A percentile compares a stretch with the other conserved stretches of the same genome.
These are phyloP conservation scores for Epizoanthus ramosus DNA, from an alignment of 92 coral and sea anemone species.

Conservation along the genomic window DNA sequence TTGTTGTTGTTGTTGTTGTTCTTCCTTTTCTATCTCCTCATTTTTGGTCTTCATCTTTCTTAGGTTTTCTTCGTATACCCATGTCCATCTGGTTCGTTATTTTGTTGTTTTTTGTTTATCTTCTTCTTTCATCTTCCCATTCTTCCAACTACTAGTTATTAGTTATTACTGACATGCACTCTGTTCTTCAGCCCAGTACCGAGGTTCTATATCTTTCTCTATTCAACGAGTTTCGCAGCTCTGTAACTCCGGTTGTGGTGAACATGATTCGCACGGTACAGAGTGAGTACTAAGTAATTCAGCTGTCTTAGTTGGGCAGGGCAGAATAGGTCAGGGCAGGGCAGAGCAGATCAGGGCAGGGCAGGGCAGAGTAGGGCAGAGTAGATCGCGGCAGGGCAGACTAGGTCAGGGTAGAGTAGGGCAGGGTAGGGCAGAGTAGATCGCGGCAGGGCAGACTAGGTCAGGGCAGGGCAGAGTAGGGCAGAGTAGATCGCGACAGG, in stretches of 20 bases:
- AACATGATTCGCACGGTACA: slow-evolving; percentile 80
- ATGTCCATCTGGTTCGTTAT: no score
- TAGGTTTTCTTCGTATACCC: background rate
- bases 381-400: no score
- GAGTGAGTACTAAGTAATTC: slow-evolving; percentile 49
- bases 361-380: no score
- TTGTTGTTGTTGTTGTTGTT: background rate
- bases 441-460: no score
- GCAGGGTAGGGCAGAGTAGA: no score
- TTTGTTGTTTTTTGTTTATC: background rate
- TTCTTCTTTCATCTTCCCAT: background rate
- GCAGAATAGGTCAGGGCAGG: no score
- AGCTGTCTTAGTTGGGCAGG: background rate
- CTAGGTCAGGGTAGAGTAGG: no score
- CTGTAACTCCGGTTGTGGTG: slow-evolving; percentile 86
- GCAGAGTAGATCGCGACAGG: no score
- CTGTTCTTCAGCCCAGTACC: slow-evolving; percentile 69
- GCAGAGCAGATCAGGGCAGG: no score
- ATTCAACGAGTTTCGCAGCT: slow-evolving; percentile 80
- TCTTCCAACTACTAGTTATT: no score
- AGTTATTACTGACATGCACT: background rate
- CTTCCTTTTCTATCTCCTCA: background rate
- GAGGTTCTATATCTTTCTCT: slow-evolving; percentile 82
- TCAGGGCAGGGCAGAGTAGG: no score
- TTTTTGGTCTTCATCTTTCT: background rate